These are phyloP conservation scores for Zaprionus tsacasi DNA, from an alignment of 1,140 invertebrate species.

Conservation along the genomic window DNA sequence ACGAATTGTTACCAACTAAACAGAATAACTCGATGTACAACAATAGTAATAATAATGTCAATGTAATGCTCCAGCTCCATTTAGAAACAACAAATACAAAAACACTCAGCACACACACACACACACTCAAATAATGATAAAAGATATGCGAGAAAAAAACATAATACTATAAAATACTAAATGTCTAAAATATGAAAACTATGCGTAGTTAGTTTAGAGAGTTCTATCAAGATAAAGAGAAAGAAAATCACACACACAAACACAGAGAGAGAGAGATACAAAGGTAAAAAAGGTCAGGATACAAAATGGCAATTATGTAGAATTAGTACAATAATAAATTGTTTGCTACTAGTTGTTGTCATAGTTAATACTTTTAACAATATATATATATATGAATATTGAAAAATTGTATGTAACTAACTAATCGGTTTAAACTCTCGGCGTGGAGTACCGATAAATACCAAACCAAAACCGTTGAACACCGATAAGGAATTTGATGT, in stretches of 20 bases:
- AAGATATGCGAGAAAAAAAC: constrained; percentile 38
- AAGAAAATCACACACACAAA: constrained; percentile 8
- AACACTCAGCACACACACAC: constrained; percentile 12
- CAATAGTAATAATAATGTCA: constrained; percentile 34
- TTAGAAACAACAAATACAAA: constrained; percentile 52
- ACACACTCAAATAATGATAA: constrained; percentile 37
- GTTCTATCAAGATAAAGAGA: constrained; percentile 33
- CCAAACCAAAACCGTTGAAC: constrained; percentile 60
- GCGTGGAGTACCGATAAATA: constrained; percentile 28
- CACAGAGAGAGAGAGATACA: neutral
- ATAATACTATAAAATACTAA: constrained; percentile 41
- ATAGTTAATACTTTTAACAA: constrained; percentile 69
- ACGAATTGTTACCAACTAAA: constrained; percentile 51
- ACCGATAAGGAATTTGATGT: constrained; percentile 72
- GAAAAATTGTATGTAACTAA: constrained; percentile 49
- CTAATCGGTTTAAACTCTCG: constrained; percentile 52
- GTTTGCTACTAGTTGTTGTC: constrained; percentile 73
- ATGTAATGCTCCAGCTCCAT: constrained; percentile 70
- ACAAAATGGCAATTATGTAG: constrained; percentile 66
- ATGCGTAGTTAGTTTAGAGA: constrained; percentile 64
- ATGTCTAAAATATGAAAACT: constrained; percentile 74
- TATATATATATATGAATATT: constrained; percentile 36
- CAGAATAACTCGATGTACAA: constrained; percentile 62
- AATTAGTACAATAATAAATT: constrained; percentile 63
- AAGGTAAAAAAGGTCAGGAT: constrained; percentile 27